A percentile compares a stretch with the other conserved stretches of the same genome.
These are phyloP conservation scores for Spicauda simplicius DNA, from an alignment of 2,888 invertebrate species.

Conservation along the genomic window DNA sequence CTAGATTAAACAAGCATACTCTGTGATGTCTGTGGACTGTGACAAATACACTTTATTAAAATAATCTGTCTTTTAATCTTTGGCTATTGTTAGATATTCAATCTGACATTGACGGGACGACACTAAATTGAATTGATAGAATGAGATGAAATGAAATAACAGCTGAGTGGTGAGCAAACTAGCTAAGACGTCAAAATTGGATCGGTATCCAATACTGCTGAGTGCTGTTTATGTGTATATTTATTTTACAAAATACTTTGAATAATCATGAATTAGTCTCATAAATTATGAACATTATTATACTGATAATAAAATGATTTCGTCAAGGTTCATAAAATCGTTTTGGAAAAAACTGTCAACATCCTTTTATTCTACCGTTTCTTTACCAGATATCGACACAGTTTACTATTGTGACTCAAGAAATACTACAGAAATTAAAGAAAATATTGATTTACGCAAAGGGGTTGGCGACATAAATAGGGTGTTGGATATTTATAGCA, in stretches of 20 bases:
- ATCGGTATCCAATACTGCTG: too few species aligned
- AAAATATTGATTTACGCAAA: conserved; percentile 88
- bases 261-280: neutral
- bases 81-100: too few species aligned
- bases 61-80: too few species aligned
- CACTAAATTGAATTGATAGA: too few species aligned
- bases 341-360: neutral
- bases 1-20: too few species aligned
- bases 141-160: too few species aligned
- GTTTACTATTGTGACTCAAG: conserved; percentile 86
- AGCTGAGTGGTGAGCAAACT: too few species aligned
- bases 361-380: conserved; percentile 47
- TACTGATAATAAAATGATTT: conserved; percentile 5
- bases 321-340: neutral
- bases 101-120: too few species aligned
- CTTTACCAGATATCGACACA: conserved; percentile 80
- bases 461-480: conserved; percentile 87
- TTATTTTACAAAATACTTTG: neutral
- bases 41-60: too few species aligned
- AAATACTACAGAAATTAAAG: conserved; percentile 85
- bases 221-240: too few species aligned
- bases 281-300: neutral
- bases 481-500: conserved; percentile 76
- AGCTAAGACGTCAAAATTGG: too few species aligned
- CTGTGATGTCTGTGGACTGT: too few species aligned